Percentiles rank a stretch among this genome's conserved stretches.
These are phyloP conservation scores for Lysiphlebus fabarum DNA, from an alignment of 1,140 invertebrate genomes.

Conservation along the genomic window DNA sequence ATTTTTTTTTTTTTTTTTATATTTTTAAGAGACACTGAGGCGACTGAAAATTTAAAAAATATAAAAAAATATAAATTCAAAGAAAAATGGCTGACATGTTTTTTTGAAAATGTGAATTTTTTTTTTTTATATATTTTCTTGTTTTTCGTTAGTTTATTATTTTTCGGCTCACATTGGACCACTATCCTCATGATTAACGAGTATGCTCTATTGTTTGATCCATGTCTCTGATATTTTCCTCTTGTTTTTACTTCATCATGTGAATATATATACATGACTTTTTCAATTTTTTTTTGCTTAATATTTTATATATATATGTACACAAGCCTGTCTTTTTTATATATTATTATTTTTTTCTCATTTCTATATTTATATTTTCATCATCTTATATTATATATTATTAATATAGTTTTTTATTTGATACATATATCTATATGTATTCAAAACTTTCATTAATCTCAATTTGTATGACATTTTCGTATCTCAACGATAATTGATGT, in stretches of 20 bases:
- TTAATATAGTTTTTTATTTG: too few relatives aligned
- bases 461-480: slow-evolving; percentile 15
- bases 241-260: background rate
- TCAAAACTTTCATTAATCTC: slow-evolving; percentile 13
- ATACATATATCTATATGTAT: background rate
- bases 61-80: too few relatives aligned
- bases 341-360: too few relatives aligned
- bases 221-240: background rate
- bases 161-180: background rate
- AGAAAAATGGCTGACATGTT: too few relatives aligned
- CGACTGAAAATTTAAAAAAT: too few relatives aligned
- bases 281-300: background rate
- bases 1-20: too few relatives aligned
- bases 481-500: slow-evolving; percentile 15
- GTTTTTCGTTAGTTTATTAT: background rate
- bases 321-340: too few relatives aligned
- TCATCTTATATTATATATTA: too few relatives aligned
- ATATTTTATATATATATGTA: too few relatives aligned
- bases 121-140: background rate
- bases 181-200: slow-evolving; percentile 9
- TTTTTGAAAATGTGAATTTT: background rate
- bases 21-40: too few relatives aligned
- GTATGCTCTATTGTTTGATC: slow-evolving; percentile 4
- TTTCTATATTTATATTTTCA: too few relatives aligned
- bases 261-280: background rate